Evolutionary conservation across 2,888 invertebrate species (phyloP), one percentile per base, ranked within the genome.

Genomic region (Melanotus villosus): DNA sequence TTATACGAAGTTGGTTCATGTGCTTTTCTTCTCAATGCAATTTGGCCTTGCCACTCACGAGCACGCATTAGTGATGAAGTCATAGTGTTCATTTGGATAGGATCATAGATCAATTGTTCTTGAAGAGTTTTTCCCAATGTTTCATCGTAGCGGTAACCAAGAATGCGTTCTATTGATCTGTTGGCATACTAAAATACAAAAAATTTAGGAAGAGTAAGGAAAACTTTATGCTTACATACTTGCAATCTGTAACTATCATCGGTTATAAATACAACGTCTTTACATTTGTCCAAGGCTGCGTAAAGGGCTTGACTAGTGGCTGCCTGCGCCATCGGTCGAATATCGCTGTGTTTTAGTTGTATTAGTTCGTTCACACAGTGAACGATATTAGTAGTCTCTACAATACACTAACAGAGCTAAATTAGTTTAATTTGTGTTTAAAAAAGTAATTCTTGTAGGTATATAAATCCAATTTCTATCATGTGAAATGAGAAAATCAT

Each of bases 211-310:
- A 6, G 1, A 9, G 50, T 14, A 23, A 18, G 10, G 14, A 10
- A 9, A n/a, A 1, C 10, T 1, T n/a, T n/a, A 14, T 6, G 12
- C 2, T 30, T 26, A 1, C 26, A 84, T 79, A 93, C 94, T 87
- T 94, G 91, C 83, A 97, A 91, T 84, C 91, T 89, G 81, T 94
- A 92, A 79, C 92, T 90, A 79, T 93, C 92, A 83, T 96, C 95
- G 16, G 96, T 95, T 75, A 98, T 90, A 76, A 96, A 92, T 14
- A 97, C 91, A 76, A 96, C 90, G 84, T 97, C 97, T 67, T 91
- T 89, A 80, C 93, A 93, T 81, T 93, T 91, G 84, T 97, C 96
- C 60, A 94, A 87, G n/a, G 96, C 96, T 19, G 93, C 90, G 75
- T 95, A 92, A 14, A 97, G 88, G 3, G 95, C 93, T 77, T 93